Conservation (phyloP, 1,140 invertebrate species). For the Philopotamus ludificatus region DNA sequence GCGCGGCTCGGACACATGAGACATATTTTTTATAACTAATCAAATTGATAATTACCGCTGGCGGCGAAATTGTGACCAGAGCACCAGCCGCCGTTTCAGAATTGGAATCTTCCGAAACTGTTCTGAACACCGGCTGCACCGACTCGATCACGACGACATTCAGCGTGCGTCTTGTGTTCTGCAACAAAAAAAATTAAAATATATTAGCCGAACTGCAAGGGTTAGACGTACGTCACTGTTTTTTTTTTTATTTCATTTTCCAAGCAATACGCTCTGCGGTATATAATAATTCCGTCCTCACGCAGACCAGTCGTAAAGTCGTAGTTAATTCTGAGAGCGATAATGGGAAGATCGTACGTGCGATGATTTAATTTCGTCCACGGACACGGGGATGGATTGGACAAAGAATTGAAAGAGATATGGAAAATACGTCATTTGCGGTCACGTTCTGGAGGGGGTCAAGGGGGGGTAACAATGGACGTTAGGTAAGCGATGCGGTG, state of each 20-base stretch:
- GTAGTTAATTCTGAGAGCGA: background rate
- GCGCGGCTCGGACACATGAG: too few species aligned
- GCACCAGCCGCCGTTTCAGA: background rate
- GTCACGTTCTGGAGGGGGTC: background rate
- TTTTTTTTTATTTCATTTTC: too few species aligned
- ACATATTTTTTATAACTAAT: too few species aligned
- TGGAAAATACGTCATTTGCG: background rate
- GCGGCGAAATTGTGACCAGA: background rate
- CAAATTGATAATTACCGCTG: slow-evolving; percentile 1
- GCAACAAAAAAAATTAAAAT: background rate
- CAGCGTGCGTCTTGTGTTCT: background rate
- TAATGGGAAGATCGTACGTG: slow-evolving; percentile 2
- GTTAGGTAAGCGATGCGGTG: background rate
- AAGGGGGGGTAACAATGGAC: slow-evolving; percentile 6
- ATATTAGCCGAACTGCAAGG: background rate
- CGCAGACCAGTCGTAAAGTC: background rate
- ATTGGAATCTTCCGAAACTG: background rate
- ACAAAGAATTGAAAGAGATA: background rate
- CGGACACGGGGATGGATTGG: background rate
- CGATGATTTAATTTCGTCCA: background rate
- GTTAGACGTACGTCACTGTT: too few species aligned
- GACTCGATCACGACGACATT: background rate
- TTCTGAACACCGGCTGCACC: background rate
- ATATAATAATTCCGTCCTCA: background rate
- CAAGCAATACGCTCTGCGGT: too few species aligned